Conservation (phyloP, 2,888 invertebrate species). For the Toxonevra muliebris region DNA sequence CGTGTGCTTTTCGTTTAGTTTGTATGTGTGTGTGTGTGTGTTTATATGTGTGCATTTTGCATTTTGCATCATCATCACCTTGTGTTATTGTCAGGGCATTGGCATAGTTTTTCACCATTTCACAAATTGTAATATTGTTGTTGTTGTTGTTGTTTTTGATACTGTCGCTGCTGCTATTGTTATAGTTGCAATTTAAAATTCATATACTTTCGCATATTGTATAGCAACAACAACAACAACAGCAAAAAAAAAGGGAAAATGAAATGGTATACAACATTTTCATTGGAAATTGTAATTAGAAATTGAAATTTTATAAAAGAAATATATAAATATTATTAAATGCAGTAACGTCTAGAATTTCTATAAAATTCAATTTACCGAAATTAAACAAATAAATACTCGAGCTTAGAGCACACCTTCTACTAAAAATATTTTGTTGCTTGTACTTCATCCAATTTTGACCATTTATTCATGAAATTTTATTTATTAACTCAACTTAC, state of each 20-base stretch:
- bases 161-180: neutral
- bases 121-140: constrained; percentile 3
- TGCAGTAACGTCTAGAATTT: too few species aligned
- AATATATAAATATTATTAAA: neutral
- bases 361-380: too few species aligned
- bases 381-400: too few species aligned
- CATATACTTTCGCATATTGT: too few species aligned
- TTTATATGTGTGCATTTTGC: constrained; percentile 18
- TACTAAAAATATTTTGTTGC: too few species aligned
- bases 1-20: neutral
- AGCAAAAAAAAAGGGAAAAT: neutral
- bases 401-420: too few species aligned
- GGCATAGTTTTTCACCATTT: constrained; percentile 53
- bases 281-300: neutral
- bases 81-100: constrained; percentile 62
- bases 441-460: too few species aligned
- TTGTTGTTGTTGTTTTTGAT: constrained; percentile 5
- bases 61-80: constrained; percentile 37
- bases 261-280: neutral
- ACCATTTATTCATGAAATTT: too few species aligned
- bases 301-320: neutral
- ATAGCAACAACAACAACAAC: too few species aligned
- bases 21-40: constrained; percentile 4
- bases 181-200: too few species aligned
- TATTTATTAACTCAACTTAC: too few species aligned